Percentiles rank a stretch among this genome's conserved stretches.
phyloP scores from a whole-genome alignment of 2,113 vertebrate species.

The Xenus cinereus region DNA sequence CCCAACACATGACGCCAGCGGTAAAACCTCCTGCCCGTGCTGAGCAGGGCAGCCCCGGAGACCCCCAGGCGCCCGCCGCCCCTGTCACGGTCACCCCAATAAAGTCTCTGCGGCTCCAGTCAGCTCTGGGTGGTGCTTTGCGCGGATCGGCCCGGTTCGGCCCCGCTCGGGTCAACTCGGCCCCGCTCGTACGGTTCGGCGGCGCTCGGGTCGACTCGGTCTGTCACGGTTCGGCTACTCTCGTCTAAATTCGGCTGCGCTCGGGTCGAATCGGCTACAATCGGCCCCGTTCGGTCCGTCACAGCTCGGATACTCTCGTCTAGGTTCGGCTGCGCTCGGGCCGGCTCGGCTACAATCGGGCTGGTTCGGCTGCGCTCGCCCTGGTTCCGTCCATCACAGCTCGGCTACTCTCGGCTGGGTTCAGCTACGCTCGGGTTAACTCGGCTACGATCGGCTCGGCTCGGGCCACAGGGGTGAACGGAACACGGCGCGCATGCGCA shows the following conservation, averaged over 20 bases:
- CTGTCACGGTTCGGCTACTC: too few relatives aligned
- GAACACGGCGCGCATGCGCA: not conserved
- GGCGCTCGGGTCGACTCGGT: not conserved
- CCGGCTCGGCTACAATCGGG: not conserved
- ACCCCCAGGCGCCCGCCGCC: not conserved
- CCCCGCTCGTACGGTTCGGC: not conserved
- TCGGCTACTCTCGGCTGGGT: not conserved
- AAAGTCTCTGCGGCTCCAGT: conserved; percentile 16
- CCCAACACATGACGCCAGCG: conserved; percentile 74
- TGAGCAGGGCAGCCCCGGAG: conserved; percentile 67
- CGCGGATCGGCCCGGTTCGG: not conserved
- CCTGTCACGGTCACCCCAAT: not conserved
- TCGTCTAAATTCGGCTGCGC: rapidly evolving
- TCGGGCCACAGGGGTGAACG: too few relatives aligned
- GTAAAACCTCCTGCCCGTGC: conserved; percentile 87
- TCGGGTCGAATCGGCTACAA: not conserved
- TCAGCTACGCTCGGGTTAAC: rapidly evolving
- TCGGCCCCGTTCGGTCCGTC: not conserved
- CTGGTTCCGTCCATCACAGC: too few relatives aligned
- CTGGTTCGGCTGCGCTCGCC: not conserved
- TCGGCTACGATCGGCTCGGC: not conserved
- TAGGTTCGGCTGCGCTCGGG: not conserved
- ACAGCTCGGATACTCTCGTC: too few relatives aligned
- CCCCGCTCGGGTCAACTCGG: not conserved
- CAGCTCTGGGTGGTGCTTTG: conserved; percentile 15